Percentiles rank a stretch among this genome's conserved stretches.
Evolutionary conservation across 37 sponge, comb jelly and placozoan species (phyloP).

Genomic region (Lycopodina hypogea): DNA sequence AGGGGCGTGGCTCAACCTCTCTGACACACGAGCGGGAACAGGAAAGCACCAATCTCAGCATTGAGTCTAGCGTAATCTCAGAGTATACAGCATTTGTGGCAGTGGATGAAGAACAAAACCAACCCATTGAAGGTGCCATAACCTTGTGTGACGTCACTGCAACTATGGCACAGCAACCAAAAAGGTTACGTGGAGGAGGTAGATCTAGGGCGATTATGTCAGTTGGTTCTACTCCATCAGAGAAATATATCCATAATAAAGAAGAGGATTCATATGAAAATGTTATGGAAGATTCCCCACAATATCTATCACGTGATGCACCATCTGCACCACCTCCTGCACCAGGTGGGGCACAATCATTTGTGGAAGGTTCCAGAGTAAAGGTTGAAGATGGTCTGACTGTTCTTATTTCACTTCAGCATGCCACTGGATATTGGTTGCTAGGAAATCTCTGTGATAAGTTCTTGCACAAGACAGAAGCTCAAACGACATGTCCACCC

Average conservation of each 20-base stretch:
- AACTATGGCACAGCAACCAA: conserved; percentile 12
- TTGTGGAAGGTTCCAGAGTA: too few species aligned
- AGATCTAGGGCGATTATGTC: background rate
- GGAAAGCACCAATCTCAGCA: conserved; percentile 54
- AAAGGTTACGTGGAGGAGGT: background rate
- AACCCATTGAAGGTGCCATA: conserved; percentile 63
- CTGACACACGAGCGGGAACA: conserved; percentile 14
- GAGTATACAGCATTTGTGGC: conserved; percentile 69
- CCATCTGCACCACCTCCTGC: too few species aligned
- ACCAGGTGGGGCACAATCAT: too few species aligned
- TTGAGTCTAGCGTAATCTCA: conserved; percentile 65
- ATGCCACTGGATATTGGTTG: conserved; percentile 55
- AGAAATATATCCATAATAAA: too few species aligned
- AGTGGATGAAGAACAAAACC: conserved; percentile 56
- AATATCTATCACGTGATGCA: too few species aligned
- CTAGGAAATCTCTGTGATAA: conserved; percentile 8
- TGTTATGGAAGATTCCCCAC: too few species aligned
- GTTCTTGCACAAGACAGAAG: conserved; percentile 9
- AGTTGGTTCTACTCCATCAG: background rate
- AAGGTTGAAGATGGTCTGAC: background rate
- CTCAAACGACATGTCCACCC: background rate
- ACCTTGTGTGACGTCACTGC: conserved; percentile 50
- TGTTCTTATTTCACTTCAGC: conserved; percentile 44
- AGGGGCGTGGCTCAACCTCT: conserved; percentile 4
- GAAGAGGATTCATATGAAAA: too few species aligned